These are phyloP conservation scores for Oncorhynchus kisutch DNA, from an alignment of 2,113 vertebrate species.

Conservation along the genomic window DNA sequence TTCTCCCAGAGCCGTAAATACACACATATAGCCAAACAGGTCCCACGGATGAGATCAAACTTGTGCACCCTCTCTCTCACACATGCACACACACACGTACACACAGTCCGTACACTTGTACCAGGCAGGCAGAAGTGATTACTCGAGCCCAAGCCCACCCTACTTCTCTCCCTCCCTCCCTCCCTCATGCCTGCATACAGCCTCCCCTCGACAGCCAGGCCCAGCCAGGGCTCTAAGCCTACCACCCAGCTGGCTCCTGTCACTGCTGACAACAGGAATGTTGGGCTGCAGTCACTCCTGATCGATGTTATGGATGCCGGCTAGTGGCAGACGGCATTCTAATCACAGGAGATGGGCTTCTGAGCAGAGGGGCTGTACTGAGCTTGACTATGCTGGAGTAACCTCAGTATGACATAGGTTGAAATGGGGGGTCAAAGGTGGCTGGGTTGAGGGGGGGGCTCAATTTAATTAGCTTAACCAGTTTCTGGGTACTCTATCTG, in stretches of 20 bases:
- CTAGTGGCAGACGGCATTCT: slow-evolving; percentile 24
- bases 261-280: slow-evolving; percentile 81
- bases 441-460: background rate
- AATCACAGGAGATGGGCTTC: slow-evolving; percentile 29
- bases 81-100: slow-evolving; percentile 1
- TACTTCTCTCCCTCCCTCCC: slow-evolving; percentile 12
- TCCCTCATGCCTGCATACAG: slow-evolving; percentile 25
- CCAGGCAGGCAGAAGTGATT: slow-evolving; percentile 73
- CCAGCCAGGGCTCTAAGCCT: slow-evolving; percentile 57
- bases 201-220: slow-evolving; percentile 54
- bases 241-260: slow-evolving; percentile 81
- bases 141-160: slow-evolving; percentile 62
- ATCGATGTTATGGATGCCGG: slow-evolving; percentile 36
- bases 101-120: slow-evolving; percentile 39
- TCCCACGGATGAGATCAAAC: background rate
- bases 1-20: slow-evolving; percentile 27
- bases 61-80: background rate
- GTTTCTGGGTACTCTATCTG: background rate
- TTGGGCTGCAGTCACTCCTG: slow-evolving; percentile 37
- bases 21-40: background rate
- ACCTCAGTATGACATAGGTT: background rate
- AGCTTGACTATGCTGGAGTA: too few relatives aligned
- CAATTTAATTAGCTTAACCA: background rate
- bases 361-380: slow-evolving; percentile 1
- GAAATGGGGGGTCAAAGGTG: too few relatives aligned